phyloP scores from a whole-genome alignment of 2,113 vertebrate genomes.

The Sylvietta virens region DNA sequence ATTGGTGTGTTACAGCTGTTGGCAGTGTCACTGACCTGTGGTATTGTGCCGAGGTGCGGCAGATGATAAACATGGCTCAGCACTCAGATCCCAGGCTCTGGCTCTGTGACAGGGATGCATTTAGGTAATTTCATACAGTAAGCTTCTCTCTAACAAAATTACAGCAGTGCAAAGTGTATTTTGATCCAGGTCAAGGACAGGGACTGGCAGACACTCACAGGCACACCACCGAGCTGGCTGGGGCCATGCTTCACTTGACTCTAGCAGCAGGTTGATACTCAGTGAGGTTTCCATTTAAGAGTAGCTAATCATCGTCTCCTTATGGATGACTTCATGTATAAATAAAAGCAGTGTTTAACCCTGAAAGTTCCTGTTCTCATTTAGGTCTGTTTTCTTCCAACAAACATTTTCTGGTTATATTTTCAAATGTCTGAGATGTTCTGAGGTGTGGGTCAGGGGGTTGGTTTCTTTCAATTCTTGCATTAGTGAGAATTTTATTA shows the following conservation, averaged over 20 bases:
- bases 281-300: not conserved
- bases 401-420: rapidly evolving
- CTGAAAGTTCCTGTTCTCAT: not conserved
- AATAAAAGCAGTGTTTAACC: not conserved
- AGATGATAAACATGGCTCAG: not conserved
- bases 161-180: not conserved
- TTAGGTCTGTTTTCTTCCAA: not conserved
- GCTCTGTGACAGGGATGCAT: not conserved
- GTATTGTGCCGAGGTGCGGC: rapidly evolving
- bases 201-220: rapidly evolving
- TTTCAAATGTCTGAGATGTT: not conserved
- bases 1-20: not conserved
- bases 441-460: not conserved
- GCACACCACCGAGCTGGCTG: rapidly evolving
- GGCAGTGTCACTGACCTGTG: rapidly evolving
- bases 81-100: not conserved
- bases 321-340: not conserved
- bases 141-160: conserved; percentile 1
- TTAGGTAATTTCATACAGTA: not conserved
- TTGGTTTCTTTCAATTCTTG: not conserved
- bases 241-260: not conserved
- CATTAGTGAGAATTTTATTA: not conserved
- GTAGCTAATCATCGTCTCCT: not conserved
- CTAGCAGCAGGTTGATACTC: not conserved
- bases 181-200: conserved; percentile 7